Percentiles rank a stretch among this genome's conserved stretches.
Evolutionary conservation across 2,797 vertebrate genomes (phyloP).

Genomic region (Salmo trutta): DNA sequence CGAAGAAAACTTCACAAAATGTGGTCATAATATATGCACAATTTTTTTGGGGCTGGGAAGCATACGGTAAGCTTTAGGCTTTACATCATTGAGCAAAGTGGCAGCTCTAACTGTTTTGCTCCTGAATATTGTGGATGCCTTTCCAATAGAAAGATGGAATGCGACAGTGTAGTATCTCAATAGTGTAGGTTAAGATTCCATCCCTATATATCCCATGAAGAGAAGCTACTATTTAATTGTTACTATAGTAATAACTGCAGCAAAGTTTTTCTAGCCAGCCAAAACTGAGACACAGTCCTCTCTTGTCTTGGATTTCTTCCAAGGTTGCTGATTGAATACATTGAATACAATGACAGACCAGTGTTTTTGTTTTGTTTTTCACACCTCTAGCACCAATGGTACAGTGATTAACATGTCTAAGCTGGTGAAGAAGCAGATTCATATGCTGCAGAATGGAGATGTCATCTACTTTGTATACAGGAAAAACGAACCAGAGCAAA

Average conservation of each 20-base stretch:
- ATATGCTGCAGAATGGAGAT: constrained; percentile 86
- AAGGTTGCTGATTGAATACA: background rate
- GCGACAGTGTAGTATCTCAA: no score
- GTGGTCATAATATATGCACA: no score
- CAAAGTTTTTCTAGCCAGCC: background rate
- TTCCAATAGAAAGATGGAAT: no score
- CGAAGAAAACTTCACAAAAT: no score
- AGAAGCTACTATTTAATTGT: constrained; percentile 1
- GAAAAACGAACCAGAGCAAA: constrained; percentile 95
- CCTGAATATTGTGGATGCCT: background rate
- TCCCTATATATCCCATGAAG: background rate
- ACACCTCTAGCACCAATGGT: constrained; percentile 86
- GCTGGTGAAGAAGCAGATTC: constrained; percentile 88
- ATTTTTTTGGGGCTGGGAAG: no score
- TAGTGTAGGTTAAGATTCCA: background rate
- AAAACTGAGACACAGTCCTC: no score
- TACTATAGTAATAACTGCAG: constrained; percentile 10
- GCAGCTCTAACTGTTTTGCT: no score
- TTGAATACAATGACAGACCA: no score
- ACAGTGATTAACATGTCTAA: constrained; percentile 95
- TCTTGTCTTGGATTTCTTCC: background rate
- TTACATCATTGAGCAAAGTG: no score
- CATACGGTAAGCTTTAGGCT: no score
- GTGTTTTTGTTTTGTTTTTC: constrained; percentile 20
- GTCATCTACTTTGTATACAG: constrained; percentile 96